Percentiles rank a stretch among this genome's conserved stretches.
These are phyloP conservation scores for Xiphophorus couchianus DNA, from an alignment of 2,113 vertebrate species.

Conservation along the genomic window DNA sequence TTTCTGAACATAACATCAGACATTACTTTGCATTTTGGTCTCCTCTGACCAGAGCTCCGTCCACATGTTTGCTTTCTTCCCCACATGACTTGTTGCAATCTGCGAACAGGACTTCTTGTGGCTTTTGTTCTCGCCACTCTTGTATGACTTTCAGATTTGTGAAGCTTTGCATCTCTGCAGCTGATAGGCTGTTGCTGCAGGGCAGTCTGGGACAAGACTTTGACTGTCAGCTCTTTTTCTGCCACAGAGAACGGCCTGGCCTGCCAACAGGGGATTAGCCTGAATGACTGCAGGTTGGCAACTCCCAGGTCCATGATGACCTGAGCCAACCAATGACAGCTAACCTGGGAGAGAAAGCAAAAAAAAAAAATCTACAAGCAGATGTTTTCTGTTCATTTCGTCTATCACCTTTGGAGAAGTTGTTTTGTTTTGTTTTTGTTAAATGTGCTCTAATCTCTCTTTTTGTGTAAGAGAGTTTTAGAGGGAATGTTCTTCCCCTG, in stretches of 20 bases:
- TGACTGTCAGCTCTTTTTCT: conserved; percentile 6
- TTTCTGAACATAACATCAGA: no score
- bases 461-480: background rate
- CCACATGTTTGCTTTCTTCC: background rate
- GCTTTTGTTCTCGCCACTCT: background rate
- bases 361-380: background rate
- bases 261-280: conserved; percentile 56
- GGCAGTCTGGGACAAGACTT: conserved; percentile 14
- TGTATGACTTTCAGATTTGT: no score
- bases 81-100: background rate
- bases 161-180: background rate
- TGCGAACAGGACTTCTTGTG: background rate
- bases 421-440: background rate
- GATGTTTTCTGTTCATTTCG: conserved; percentile 6
- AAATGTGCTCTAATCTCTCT: background rate
- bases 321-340: conserved; percentile 26
- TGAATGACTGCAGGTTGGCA: conserved; percentile 36
- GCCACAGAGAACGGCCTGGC: conserved; percentile 36
- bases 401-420: background rate
- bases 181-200: conserved; percentile 3
- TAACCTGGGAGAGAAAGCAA: conserved; percentile 1
- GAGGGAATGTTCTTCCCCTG: background rate
- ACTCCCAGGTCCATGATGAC: conserved; percentile 30
- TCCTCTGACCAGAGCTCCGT: background rate
- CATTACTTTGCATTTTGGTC: no score